Evolutionary conservation across 2,888 invertebrate species (phyloP), one percentile per base, ranked within the genome.

Genomic region (Pachymerium ferrugineum): DNA sequence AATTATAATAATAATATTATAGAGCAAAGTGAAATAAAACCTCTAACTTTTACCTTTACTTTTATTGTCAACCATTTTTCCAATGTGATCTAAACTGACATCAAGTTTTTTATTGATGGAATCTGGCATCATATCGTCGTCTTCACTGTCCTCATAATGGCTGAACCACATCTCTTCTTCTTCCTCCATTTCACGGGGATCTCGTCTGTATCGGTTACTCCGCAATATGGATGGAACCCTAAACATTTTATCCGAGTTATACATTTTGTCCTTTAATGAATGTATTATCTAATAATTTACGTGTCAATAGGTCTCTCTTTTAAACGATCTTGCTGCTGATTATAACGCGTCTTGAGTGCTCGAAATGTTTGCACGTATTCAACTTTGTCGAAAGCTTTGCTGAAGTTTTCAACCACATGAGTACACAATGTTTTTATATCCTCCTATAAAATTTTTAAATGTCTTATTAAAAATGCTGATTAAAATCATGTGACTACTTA

Each of bases 141-240:
- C 94, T 76, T 93, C 90, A 77, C 92, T 89, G 81, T 94, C 95
- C 81, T 97, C 97, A 78, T 97, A 97, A 80, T 96, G 95, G 81
- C 96, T 95, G 84, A 97, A 97, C 97, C 97, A 98, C 89, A 96
- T 93, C 85, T 97, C 97, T 81, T 98, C 97, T 79, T 97, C 97
- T 81, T 97, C 97, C 78, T 98, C 97, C 80, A 96, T 88, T 82
- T 94, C 92, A 74, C 97, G 88, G 79, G 94, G 93, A 85, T 97
- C 97, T 77, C 96, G 88, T 76, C 97, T 87, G 84, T 92, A 96
- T 78, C 97, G 88, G 73, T 70, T 87, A 78, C 87, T 89, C 77
- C 93, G 87, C 78, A 95, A 85, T 80, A 94, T 89, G 75, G 94
- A 90, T 74, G 91, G 90, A 72, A 91, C 90, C 78, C 90, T 91